phyloP scores from a whole-genome alignment of 1,140 invertebrate genomes.

The Eriocheir sinensis region DNA sequence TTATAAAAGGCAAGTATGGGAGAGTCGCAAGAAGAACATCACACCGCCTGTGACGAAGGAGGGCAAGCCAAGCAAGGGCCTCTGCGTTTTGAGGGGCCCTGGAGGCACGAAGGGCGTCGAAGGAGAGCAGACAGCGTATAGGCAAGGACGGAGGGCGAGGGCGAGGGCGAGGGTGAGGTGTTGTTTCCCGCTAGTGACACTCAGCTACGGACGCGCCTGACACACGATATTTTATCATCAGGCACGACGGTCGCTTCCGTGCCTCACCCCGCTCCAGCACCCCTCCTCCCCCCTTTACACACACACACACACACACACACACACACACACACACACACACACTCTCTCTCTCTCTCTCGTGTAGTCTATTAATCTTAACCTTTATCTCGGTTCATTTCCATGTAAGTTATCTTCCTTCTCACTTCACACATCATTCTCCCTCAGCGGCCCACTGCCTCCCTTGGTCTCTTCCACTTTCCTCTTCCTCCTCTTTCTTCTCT shows the following conservation, averaged over 20 bases:
- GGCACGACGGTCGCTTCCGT: constrained; percentile 55
- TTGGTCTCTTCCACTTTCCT: background rate
- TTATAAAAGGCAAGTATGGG: too few species aligned
- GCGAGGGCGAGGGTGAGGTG: background rate
- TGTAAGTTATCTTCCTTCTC: constrained; percentile 25
- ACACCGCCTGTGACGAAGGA: too few species aligned
- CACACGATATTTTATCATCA: constrained; percentile 68
- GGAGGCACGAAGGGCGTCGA: too few species aligned
- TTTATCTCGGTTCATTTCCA: background rate
- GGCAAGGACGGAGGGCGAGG: background rate
- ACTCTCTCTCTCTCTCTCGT: constrained; percentile 39
- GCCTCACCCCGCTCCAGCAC: background rate
- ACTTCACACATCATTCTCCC: constrained; percentile 11
- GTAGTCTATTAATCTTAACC: background rate
- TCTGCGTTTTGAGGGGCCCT: too few species aligned
- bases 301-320: background rate
- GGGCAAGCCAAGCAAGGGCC: too few species aligned
- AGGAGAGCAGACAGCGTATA: too few species aligned
- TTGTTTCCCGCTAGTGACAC: constrained; percentile 47
- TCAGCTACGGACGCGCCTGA: constrained; percentile 33
- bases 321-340: background rate
- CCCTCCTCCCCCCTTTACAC: background rate
- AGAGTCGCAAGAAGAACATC: too few species aligned
- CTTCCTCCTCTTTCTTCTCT: background rate
- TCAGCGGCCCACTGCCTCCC: constrained; percentile 21